Evolutionary conservation across 2,888 invertebrate genomes (phyloP).

Genomic region (Caenorhabditis sp.): DNA sequence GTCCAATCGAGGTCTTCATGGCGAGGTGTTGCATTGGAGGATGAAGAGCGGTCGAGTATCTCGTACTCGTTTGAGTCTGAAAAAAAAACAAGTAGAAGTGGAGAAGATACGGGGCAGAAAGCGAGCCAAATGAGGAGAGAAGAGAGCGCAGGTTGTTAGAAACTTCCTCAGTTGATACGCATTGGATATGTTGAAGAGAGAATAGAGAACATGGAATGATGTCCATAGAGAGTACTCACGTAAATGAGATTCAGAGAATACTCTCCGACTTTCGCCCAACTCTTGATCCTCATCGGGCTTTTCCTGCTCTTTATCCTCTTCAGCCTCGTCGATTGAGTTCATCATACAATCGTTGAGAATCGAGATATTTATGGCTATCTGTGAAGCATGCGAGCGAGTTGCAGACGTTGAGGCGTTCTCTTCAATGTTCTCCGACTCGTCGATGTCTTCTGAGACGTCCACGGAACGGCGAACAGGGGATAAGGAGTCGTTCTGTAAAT

Average conservation of each 20-base stretch:
- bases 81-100: neutral
- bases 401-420: constrained; percentile 34
- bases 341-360: constrained; percentile 67
- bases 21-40: constrained; percentile 48
- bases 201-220: neutral
- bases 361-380: constrained; percentile 60
- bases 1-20: constrained; percentile 66
- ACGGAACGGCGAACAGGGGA: constrained; percentile 52
- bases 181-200: neutral
- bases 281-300: neutral
- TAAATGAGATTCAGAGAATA: constrained; percentile 37
- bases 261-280: neutral
- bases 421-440: constrained; percentile 16
- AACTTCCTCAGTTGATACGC: neutral
- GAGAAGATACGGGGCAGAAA: neutral
- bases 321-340: constrained; percentile 57
- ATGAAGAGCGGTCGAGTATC: constrained; percentile 46
- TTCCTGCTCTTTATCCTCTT: constrained; percentile 20
- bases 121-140: neutral
- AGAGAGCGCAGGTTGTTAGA: constrained; percentile 16
- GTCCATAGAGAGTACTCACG: constrained; percentile 37
- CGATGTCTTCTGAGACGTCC: constrained; percentile 34
- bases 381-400: constrained; percentile 49
- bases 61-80: constrained; percentile 61
- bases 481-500: constrained; percentile 58